Evolutionary conservation across 1,140 invertebrate species (phyloP).

Genomic region (Forficula auricularia): DNA sequence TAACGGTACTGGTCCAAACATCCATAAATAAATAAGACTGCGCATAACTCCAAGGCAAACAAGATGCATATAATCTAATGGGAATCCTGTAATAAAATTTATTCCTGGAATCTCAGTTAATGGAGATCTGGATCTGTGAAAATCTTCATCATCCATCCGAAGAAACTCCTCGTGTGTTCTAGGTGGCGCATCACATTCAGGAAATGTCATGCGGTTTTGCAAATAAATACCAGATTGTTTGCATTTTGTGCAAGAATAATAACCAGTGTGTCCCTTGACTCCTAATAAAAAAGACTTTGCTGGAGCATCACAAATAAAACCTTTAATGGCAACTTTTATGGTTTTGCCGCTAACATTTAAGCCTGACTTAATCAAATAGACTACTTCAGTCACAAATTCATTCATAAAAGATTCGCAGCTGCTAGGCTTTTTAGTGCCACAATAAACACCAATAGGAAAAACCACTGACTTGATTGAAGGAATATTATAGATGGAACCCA

Average conservation of each 20-base stretch:
- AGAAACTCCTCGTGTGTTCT: slow-evolving; percentile 18
- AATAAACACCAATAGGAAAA: slow-evolving; percentile 15
- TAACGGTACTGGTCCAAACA: slow-evolving; percentile 1
- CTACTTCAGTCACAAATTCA: slow-evolving; percentile 14
- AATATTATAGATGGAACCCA: slow-evolving; percentile 8
- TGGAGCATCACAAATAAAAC: slow-evolving; percentile 17
- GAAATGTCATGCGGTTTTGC: slow-evolving; percentile 15
- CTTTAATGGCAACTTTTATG: slow-evolving; percentile 11
- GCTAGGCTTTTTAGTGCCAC: slow-evolving; percentile 13
- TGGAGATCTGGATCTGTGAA: slow-evolving; percentile 19
- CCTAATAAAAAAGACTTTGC: slow-evolving; percentile 15
- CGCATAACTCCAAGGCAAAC: slow-evolving; percentile 24
- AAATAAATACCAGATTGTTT: slow-evolving; percentile 14
- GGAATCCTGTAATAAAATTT: slow-evolving; percentile 21
- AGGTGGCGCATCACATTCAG: slow-evolving; percentile 8
- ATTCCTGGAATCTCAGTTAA: slow-evolving; percentile 16
- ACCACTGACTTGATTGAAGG: slow-evolving; percentile 1
- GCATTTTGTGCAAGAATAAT: slow-evolving; percentile 17
- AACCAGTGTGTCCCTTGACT: slow-evolving; percentile 16
- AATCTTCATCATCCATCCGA: slow-evolving; percentile 17
- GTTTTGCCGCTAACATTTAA: slow-evolving; percentile 4
- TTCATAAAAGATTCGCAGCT: slow-evolving; percentile 11
- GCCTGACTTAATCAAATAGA: slow-evolving; percentile 9
- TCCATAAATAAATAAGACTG: slow-evolving; percentile 20
- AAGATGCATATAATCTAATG: slow-evolving; percentile 26